Evolutionary conservation across 2,888 invertebrate species (phyloP).

Genomic region (Halocaridina rubra): DNA sequence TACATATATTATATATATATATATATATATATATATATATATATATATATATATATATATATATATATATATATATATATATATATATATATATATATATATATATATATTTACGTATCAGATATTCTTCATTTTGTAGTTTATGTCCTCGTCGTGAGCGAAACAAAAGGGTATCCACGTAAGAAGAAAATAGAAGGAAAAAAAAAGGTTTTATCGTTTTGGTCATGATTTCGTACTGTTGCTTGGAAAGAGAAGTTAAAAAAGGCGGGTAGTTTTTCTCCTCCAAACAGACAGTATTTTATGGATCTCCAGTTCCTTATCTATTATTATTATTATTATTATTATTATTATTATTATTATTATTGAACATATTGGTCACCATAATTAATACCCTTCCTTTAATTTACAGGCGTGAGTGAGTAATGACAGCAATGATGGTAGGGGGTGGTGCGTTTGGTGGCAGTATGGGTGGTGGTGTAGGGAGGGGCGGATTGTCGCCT

Average conservation of each 20-base stretch:
- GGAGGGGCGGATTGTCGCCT: background rate
- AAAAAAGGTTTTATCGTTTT: too few species aligned
- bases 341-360: background rate
- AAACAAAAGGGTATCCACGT: too few species aligned
- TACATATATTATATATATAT: too few species aligned
- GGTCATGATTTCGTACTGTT: too few species aligned
- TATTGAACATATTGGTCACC: background rate
- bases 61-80: too few species aligned
- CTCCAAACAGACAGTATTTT: background rate
- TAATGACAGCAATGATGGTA: conserved; percentile 48
- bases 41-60: too few species aligned
- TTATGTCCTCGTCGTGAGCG: background rate
- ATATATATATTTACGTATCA: background rate
- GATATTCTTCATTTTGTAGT: background rate
- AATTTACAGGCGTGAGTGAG: conserved; percentile 21
- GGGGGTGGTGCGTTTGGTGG: conserved; percentile 13
- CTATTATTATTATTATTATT: too few species aligned
- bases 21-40: too few species aligned
- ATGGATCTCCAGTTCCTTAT: background rate
- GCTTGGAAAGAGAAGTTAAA: too few species aligned
- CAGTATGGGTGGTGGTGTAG: conserved; percentile 11
- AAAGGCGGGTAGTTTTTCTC: too few species aligned
- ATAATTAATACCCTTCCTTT: background rate
- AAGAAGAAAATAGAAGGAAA: too few species aligned
- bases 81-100: background rate